Evolutionary conservation across 2,888 invertebrate species (phyloP), one percentile per base, ranked within the genome.

Genomic region (Tenthredo livida): DNA sequence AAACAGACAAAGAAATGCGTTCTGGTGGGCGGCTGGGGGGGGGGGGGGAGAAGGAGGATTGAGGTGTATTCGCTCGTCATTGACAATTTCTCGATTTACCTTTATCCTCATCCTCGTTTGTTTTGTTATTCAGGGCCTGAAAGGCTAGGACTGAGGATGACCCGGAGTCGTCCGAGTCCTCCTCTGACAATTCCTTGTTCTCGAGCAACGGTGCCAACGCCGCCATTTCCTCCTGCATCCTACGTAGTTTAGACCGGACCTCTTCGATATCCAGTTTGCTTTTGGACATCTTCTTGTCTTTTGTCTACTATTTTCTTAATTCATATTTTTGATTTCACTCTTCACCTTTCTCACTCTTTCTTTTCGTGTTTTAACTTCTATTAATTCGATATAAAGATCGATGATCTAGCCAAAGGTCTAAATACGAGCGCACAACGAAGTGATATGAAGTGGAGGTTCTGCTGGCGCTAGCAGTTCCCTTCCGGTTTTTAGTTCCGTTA

Each of bases 211-310:
- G 70, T 10, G 70, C 33, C 33, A 70, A 15, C 2, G 33, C 70
- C 33, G 70, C 70, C 70, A 70, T 70, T 70, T 70, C 70, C 70
- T 70, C 33, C 70, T 70, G 70, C 70, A 70, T 70, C 17, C n/a
- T 33, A 33, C 29, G 29, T 2, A 70, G 33, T 17, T 70, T 70
- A 1, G 70, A 2, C 10, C 70, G 70, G 12, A 70, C 12, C 70
- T 70, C 70, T 12, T 37, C 15, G 10, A 70, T 70, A 70, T 70
- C 70, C 33, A 70, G 29, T 33, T 70, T 70, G 37, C 70, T 70
- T 17, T 70, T 70, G 29, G 70, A 6, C 70, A 70, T 70, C 70
- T 33, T 33, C 29, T 17, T 25, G 7, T 40, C 7, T 40, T 6
- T 40, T 40, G 40, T 1, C 61, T 33, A 5, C 1, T 33, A 4